Evolutionary conservation across 53 echinoderm and acorn worm genomes (phyloP).

Genomic region (Arbacia lixula): DNA sequence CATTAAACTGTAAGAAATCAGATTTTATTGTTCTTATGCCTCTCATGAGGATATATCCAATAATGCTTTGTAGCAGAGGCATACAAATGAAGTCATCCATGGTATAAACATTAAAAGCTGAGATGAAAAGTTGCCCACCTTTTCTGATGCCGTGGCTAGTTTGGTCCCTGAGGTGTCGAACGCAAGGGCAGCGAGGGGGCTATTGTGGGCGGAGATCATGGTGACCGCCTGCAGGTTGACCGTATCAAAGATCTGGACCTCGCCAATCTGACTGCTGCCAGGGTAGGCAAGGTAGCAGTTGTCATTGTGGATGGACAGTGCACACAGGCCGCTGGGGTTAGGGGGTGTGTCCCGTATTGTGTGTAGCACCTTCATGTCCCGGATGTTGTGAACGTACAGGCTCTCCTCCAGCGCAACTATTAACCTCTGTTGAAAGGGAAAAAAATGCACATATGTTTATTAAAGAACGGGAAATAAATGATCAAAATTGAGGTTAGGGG

Average conservation of each 20-base stretch:
- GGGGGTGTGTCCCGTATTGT: slow-evolving; percentile 99
- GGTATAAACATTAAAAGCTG: no score
- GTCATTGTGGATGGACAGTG: slow-evolving; percentile 88
- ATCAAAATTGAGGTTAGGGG: no score
- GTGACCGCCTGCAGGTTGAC: slow-evolving; percentile 98
- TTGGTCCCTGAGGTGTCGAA: slow-evolving; percentile 94
- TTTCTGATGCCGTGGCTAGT: slow-evolving; percentile 97
- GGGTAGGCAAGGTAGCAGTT: slow-evolving; percentile 99
- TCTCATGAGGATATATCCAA: no score
- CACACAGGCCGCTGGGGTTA: slow-evolving; percentile 90
- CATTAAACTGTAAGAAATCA: no score
- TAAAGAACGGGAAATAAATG: no score
- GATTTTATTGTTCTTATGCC: no score
- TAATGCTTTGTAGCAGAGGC: no score
- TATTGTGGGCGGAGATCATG: slow-evolving; percentile 99
- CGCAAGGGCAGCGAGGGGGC: slow-evolving; percentile 92
- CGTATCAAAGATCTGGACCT: slow-evolving; percentile 99
- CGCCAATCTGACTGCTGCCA: slow-evolving; percentile 97
- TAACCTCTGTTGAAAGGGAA: slow-evolving; percentile 69
- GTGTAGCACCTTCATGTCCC: slow-evolving; percentile 99
- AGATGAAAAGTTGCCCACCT: slow-evolving; percentile 82
- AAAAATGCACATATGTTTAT: no score
- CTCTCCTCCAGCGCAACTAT: slow-evolving; percentile 98
- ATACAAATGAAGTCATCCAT: no score
- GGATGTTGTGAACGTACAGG: slow-evolving; percentile 98